Conservation (phyloP, 2,888 invertebrate species). For the Platynereis dumerilii region DNA sequence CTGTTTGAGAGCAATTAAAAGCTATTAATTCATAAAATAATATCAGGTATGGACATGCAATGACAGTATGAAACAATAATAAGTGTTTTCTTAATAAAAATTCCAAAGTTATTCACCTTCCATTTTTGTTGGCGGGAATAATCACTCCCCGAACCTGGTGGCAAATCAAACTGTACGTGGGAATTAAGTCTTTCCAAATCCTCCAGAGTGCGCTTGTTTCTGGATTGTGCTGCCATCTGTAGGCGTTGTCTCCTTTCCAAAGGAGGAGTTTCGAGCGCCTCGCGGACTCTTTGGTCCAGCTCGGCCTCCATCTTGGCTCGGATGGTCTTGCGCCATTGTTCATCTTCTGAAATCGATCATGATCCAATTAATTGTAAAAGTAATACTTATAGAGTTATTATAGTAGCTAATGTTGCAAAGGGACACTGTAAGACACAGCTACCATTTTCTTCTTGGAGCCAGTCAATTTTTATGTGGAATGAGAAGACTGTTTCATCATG, state of each 20-base stretch:
- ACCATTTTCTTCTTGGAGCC: too few relatives aligned
- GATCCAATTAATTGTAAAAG: background rate
- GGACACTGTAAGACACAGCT: too few relatives aligned
- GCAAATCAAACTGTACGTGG: slow-evolving; percentile 45
- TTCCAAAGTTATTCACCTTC: too few relatives aligned
- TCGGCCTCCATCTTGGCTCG: slow-evolving; percentile 58
- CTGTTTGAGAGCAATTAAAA: too few relatives aligned
- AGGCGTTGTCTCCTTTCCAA: slow-evolving; percentile 23
- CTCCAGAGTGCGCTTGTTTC: slow-evolving; percentile 28
- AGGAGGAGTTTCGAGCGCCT: slow-evolving; percentile 60
- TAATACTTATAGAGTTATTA: background rate
- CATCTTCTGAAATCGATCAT: slow-evolving; percentile 40
- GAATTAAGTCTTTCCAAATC: slow-evolving; percentile 47
- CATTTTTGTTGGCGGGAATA: slow-evolving; percentile 44
- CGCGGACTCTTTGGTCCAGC: slow-evolving; percentile 54
- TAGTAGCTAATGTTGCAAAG: background rate
- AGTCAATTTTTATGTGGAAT: too few relatives aligned
- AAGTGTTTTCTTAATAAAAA: too few relatives aligned
- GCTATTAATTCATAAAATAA: too few relatives aligned
- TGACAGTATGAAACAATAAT: too few relatives aligned
- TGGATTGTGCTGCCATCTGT: background rate
- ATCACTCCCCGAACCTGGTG: too few relatives aligned
- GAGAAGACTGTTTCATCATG: too few relatives aligned
- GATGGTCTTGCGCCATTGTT: slow-evolving; percentile 52
- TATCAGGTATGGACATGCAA: too few relatives aligned